Base-by-base conservation (phyloP, 2,888 invertebrate species). In the Epicampocera succincta region DNA sequence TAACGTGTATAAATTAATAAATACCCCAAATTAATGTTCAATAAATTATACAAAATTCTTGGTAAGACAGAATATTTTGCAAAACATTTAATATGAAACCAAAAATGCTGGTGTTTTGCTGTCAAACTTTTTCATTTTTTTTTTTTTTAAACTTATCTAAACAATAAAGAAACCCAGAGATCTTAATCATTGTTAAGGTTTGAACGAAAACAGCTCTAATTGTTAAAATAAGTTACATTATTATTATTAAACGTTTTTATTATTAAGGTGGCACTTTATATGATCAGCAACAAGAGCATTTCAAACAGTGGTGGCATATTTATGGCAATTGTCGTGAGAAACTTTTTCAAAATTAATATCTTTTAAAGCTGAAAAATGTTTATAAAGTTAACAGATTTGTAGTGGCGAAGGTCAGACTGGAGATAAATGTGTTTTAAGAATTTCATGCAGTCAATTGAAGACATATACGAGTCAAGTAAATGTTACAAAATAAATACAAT, bases 261-360 rank as follows among this genome's bases (percentile, higher is more conserved):
- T 60, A 44, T 72, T 61, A 54, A 79, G 66, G 65, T 72, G 72
- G 60, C 66, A 65, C 60, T 52, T 66, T 40, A 72, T 60, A 78
- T 60, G 78, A 60, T 25, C 52, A 52, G 50, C 71, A 72, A 72
- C 72, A 66, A 66, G 52, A 6, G 13, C 21, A 52, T 46, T 54
- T 46, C 11, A 63, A 48, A 71, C 40, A 60, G 60, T 79, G 46
- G 58, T 60, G 29, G 17, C 63, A 68, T 46, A 60, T 66, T 79
- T 52, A 58, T 54, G 29, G 17, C 63, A 68, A 63, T 73, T 74
- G 65, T 69, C 77, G 81, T 81, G 73, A 65, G 81, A 81, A 81
- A 66, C 44, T 56, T 71, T 33, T 76, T 42, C 17, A 29, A 29
- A 56, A 48, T 40, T 40, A 58, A 46, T 19, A 69, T 56, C 54